Conservation (phyloP, 2,113 vertebrate species). For the Arizona elegans region DNA sequence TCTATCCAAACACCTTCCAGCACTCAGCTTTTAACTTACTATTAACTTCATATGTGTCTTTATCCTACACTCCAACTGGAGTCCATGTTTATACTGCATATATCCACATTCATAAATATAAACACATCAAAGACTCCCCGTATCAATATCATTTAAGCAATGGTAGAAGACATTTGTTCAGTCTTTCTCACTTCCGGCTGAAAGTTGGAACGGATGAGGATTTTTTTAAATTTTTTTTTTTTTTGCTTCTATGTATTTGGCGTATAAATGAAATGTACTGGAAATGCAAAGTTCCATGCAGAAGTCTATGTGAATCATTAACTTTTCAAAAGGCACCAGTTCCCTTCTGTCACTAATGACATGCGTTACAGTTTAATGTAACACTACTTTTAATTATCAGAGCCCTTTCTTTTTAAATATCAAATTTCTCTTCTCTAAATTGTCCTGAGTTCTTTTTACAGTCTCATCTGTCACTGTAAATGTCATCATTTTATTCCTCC, state of each 20-base stretch:
- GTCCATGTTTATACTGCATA: neutral
- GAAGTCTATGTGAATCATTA: conserved; percentile 76
- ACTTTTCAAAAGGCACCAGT: conserved; percentile 75
- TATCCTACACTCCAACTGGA: neutral
- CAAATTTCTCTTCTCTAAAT: conserved; percentile 84
- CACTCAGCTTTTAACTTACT: neutral
- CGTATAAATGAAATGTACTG: conserved; percentile 56
- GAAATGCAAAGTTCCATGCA: conserved; percentile 67
- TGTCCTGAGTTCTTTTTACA: conserved; percentile 81
- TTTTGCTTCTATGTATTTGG: conserved; percentile 37
- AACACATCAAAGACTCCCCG: conserved; percentile 43
- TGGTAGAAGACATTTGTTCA: conserved; percentile 55
- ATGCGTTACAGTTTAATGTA: conserved; percentile 81
- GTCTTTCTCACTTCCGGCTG: conserved; percentile 57
- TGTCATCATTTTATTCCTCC: conserved; percentile 90
- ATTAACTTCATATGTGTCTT: conserved; percentile 15
- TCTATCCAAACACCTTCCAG: neutral
- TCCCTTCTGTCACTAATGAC: conserved; percentile 83
- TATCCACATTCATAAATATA: conserved; percentile 33
- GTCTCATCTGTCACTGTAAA: conserved; percentile 94
- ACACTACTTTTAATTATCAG: conserved; percentile 89
- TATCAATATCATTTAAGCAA: conserved; percentile 58
- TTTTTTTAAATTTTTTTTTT: neutral
- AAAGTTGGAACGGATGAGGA: conserved; percentile 36
- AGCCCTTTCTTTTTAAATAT: conserved; percentile 90